Evolutionary conservation across 2,888 invertebrate genomes (phyloP).

Genomic region (Rugalucina vietnamica): DNA sequence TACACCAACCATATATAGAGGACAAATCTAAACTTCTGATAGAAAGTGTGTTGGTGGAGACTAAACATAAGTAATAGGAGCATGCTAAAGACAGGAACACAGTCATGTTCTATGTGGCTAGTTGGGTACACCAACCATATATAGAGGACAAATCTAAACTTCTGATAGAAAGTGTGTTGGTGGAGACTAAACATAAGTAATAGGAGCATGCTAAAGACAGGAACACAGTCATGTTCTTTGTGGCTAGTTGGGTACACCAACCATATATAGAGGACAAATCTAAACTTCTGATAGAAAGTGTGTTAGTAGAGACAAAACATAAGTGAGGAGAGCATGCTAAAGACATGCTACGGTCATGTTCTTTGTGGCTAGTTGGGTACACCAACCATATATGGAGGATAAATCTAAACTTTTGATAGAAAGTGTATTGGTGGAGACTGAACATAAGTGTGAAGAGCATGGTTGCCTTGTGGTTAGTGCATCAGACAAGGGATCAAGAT

Average conservation of each 20-base stretch:
- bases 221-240: constrained; percentile 84
- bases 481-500: too few relatives aligned
- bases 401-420: constrained; percentile 68
- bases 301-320: constrained; percentile 79
- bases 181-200: constrained; percentile 78
- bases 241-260: constrained; percentile 85
- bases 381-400: constrained; percentile 84
- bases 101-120: constrained; percentile 84
- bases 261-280: constrained; percentile 80
- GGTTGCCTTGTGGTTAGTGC: too few relatives aligned
- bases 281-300: constrained; percentile 70
- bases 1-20: constrained; percentile 84
- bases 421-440: constrained; percentile 78
- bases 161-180: constrained; percentile 75
- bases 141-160: constrained; percentile 72
- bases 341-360: constrained; percentile 83
- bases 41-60: constrained; percentile 78
- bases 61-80: constrained; percentile 71
- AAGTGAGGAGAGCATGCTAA: constrained; percentile 40
- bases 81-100: constrained; percentile 81
- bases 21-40: constrained; percentile 62
- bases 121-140: constrained; percentile 85
- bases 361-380: constrained; percentile 85
- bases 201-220: constrained; percentile 81
- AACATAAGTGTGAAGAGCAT: too few relatives aligned